These are phyloP conservation scores for Acanthococcus lagerstroemiae DNA, from an alignment of 2,888 invertebrate genomes.

Conservation along the genomic window DNA sequence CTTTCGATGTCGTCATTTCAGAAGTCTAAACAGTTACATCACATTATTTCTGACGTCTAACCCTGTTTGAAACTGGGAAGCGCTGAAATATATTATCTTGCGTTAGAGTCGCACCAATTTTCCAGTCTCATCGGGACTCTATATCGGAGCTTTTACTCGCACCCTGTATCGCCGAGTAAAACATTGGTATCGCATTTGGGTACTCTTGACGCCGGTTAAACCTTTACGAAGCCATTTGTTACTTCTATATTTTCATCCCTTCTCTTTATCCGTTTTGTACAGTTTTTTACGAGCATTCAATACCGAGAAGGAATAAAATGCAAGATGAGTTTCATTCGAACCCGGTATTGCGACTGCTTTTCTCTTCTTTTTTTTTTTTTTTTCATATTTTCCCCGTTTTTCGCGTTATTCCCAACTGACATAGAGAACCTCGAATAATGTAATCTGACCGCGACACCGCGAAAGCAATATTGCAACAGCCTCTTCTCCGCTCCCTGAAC, in stretches of 20 bases:
- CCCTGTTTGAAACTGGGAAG: too few relatives aligned
- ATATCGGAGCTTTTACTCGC: neutral
- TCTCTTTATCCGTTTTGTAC: constrained; percentile 14
- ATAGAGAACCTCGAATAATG: constrained; percentile 19
- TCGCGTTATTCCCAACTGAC: constrained; percentile 23
- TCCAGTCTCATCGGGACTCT: too few relatives aligned
- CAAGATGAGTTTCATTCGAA: constrained; percentile 20
- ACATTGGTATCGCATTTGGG: neutral
- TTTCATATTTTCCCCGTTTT: constrained; percentile 18
- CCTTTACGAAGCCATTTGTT: neutral
- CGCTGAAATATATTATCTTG: too few relatives aligned
- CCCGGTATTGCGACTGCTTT: constrained; percentile 8
- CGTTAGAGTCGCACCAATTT: too few relatives aligned
- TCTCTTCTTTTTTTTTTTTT: neutral
- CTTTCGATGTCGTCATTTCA: too few relatives aligned
- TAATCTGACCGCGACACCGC: constrained; percentile 24
- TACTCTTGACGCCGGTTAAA: neutral
- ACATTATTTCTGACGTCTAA: too few relatives aligned
- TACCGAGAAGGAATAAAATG: constrained; percentile 12
- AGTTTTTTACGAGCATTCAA: constrained; percentile 23
- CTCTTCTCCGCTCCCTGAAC: constrained; percentile 14
- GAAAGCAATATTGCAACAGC: constrained; percentile 19
- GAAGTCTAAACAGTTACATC: too few relatives aligned
- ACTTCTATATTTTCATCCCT: constrained; percentile 1
- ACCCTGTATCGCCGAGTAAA: neutral